A percentile compares a stretch with the other conserved stretches of the same genome.
Evolutionary conservation across 2,113 vertebrate genomes (phyloP).

Genomic region (Hippocampus abdominalis): DNA sequence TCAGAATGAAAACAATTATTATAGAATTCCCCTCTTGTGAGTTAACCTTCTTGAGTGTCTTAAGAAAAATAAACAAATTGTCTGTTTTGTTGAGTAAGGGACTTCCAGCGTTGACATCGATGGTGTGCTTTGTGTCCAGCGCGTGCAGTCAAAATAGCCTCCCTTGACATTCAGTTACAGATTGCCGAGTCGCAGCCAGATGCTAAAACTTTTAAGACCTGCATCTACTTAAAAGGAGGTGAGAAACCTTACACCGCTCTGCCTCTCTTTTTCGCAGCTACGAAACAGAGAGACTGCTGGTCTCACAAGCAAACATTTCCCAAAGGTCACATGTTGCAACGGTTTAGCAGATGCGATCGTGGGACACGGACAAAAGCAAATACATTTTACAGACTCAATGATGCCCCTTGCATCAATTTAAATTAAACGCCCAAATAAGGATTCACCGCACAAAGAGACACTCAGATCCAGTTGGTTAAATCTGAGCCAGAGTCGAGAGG

Average conservation of each 20-base stretch:
- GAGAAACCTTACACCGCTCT: not conserved
- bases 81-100: not conserved
- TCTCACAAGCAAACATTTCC: conserved; percentile 14
- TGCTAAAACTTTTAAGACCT: not conserved
- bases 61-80: not conserved
- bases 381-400: not conserved
- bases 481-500: not conserved
- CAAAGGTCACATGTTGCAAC: conserved; percentile 17
- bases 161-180: not conserved
- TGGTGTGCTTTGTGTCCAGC: not conserved
- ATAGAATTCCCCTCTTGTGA: not conserved
- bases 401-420: conserved; percentile 5
- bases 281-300: not conserved
- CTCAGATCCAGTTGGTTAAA: too few relatives aligned
- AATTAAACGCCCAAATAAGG: conserved; percentile 27
- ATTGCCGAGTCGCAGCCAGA: not conserved
- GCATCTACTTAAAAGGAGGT: not conserved
- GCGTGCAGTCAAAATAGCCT: not conserved
- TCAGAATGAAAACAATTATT: not conserved
- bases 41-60: too few relatives aligned
- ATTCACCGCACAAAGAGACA: conserved; percentile 9
- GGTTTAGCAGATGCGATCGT: conserved; percentile 3
- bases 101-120: not conserved
- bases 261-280: not conserved
- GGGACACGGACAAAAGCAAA: not conserved